These are phyloP conservation scores for Serripes groenlandicus DNA, from an alignment of 2,888 invertebrate species.

Conservation along the genomic window DNA sequence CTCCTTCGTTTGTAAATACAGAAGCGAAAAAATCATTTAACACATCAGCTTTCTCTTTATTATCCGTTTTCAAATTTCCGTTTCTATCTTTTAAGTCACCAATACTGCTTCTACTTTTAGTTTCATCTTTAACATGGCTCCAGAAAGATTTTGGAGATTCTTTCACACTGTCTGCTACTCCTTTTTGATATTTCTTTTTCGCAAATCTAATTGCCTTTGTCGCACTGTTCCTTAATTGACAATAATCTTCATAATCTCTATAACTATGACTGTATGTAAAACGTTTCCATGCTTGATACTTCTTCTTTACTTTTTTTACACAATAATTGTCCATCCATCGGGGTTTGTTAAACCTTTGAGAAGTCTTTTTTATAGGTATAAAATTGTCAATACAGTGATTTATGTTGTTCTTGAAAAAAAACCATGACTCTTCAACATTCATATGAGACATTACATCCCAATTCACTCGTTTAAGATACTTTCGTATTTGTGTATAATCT, in stretches of 20 bases:
- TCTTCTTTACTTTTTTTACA: conserved; percentile 26
- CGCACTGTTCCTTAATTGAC: conserved; percentile 21
- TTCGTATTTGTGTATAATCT: conserved; percentile 6
- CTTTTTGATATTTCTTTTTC: conserved; percentile 4
- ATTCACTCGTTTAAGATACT: conserved; percentile 13
- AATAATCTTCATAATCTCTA: conserved; percentile 20
- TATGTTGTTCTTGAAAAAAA: neutral
- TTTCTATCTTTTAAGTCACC: conserved; percentile 16
- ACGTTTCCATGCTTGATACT: conserved; percentile 40
- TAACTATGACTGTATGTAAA: conserved; percentile 29
- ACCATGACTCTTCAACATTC: conserved; percentile 14
- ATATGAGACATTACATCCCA: conserved; percentile 8
- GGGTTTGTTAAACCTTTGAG: neutral
- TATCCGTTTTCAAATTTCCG: conserved; percentile 22
- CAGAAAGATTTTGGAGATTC: conserved; percentile 28
- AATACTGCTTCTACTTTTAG: conserved; percentile 20
- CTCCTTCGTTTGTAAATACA: conserved; percentile 20
- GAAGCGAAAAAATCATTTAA: conserved; percentile 35
- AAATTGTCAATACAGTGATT: conserved; percentile 24
- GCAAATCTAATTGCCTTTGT: conserved; percentile 21
- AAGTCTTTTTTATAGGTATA: conserved; percentile 15
- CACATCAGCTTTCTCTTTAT: conserved; percentile 31
- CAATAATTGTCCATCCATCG: conserved; percentile 36
- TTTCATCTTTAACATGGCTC: conserved; percentile 28
- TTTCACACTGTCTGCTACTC: conserved; percentile 7